Percentiles rank a stretch among this genome's conserved stretches.
Conservation (phyloP, 2,797 vertebrate genomes). For the Ataeniobius toweri region DNA sequence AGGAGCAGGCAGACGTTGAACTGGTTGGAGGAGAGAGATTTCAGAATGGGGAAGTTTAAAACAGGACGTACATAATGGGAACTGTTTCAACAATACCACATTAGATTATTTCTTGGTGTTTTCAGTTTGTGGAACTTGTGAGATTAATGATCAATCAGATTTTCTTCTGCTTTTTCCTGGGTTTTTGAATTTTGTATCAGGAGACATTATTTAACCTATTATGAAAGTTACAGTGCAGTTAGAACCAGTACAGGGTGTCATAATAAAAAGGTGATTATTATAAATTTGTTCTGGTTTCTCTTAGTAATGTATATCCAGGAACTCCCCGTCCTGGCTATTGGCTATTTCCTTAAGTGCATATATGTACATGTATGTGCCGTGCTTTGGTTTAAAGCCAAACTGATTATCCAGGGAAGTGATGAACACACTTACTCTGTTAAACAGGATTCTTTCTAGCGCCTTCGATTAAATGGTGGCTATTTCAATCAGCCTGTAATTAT, state of each 20-base stretch:
- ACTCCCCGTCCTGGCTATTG: not conserved
- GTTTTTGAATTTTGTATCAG: not conserved
- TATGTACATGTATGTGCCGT: not conserved
- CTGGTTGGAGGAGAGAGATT: slow-evolving; percentile 3
- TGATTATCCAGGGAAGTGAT: not conserved
- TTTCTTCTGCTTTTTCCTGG: slow-evolving; percentile 2
- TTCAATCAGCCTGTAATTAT: not conserved
- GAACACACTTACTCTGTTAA: not conserved
- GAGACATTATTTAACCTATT: not conserved
- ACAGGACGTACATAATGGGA: not conserved
- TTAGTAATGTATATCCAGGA: not conserved
- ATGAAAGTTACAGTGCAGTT: not conserved
- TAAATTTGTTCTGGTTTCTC: not conserved
- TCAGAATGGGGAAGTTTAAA: slow-evolving; percentile 10
- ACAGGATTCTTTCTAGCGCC: not conserved
- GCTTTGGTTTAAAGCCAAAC: not conserved
- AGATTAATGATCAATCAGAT: not conserved
- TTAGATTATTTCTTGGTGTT: not conserved
- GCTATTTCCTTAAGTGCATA: too few relatives aligned
- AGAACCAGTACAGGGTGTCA: not conserved
- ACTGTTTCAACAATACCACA: not conserved
- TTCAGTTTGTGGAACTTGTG: not conserved
- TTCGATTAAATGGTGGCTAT: not conserved
- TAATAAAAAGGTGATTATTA: not conserved
- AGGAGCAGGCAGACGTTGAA: not conserved